Conservation (phyloP, 2,888 invertebrate genomes). For the Automeris io region DNA sequence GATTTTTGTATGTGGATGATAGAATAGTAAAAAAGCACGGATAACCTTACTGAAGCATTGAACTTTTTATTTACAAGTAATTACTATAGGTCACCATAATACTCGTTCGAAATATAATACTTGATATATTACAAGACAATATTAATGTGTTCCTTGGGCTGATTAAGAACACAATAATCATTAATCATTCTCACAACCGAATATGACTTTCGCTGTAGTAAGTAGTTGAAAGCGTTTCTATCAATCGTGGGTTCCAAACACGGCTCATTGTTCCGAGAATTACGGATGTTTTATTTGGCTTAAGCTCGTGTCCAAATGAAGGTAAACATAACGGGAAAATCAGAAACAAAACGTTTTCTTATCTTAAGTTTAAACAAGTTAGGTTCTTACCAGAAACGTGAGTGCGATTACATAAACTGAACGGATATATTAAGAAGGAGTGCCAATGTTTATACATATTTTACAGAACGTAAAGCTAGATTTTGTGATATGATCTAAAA, state of each 20-base stretch:
- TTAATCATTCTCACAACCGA: too few relatives aligned
- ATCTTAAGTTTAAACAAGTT: slow-evolving; percentile 51
- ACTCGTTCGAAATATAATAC: too few relatives aligned
- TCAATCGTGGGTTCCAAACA: slow-evolving; percentile 5
- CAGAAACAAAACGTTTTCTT: slow-evolving; percentile 46
- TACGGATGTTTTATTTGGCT: slow-evolving; percentile 5
- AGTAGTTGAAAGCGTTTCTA: neutral
- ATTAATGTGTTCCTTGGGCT: too few relatives aligned
- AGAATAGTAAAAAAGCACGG: too few relatives aligned
- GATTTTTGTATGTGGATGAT: too few relatives aligned
- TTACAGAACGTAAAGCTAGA: too few relatives aligned
- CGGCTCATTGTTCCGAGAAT: slow-evolving; percentile 6
- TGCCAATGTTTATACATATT: slow-evolving; percentile 31
- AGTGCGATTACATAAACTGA: slow-evolving; percentile 35
- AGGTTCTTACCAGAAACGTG: slow-evolving; percentile 49
- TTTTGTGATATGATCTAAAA: too few relatives aligned
- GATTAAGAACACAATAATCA: too few relatives aligned
- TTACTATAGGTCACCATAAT: too few relatives aligned
- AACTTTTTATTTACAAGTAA: too few relatives aligned
- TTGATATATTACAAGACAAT: too few relatives aligned
- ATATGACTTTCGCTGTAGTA: neutral
- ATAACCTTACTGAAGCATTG: too few relatives aligned
- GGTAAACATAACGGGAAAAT: slow-evolving; percentile 44
- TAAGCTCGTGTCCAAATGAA: slow-evolving; percentile 2
- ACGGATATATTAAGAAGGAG: slow-evolving; percentile 35